Conservation (phyloP, 2,888 invertebrate genomes). For the Cremastinae sp. region DNA sequence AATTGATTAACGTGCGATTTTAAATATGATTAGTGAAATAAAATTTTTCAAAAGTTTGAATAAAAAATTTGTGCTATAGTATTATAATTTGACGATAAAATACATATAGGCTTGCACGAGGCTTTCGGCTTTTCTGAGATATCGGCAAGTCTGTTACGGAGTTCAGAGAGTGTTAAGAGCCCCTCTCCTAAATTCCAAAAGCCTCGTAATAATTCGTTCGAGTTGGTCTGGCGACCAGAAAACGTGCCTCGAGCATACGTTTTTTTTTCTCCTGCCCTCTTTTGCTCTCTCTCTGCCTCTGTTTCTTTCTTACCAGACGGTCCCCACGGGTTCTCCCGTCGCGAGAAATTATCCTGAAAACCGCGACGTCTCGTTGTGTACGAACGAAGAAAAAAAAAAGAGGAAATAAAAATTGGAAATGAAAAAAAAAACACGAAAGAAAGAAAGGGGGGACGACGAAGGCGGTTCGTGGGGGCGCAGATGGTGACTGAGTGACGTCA, state of each 20-base stretch:
- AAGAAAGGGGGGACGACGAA: neutral
- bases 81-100: neutral
- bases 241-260: constrained; percentile 37
- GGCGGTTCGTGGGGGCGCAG: constrained; percentile 40
- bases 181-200: constrained; percentile 40
- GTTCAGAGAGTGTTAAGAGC: constrained; percentile 24
- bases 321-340: constrained; percentile 21
- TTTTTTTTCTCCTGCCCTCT: neutral
- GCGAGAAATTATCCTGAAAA: constrained; percentile 52
- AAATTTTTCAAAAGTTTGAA: too few relatives aligned
- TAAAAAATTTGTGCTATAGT: too few relatives aligned
- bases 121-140: constrained; percentile 3
- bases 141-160: constrained; percentile 34
- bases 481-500: constrained; percentile 54
- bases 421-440: constrained; percentile 8
- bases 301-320: constrained; percentile 22
- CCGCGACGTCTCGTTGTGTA: constrained; percentile 29
- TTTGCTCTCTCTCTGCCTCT: neutral
- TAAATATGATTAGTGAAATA: too few relatives aligned
- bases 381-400: constrained; percentile 38
- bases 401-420: too few relatives aligned
- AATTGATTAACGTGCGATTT: too few relatives aligned
- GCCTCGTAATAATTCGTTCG: constrained; percentile 37
- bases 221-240: constrained; percentile 40
- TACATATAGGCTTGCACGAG: neutral